phyloP scores from a whole-genome alignment of 2,113 vertebrate species.

The Todiramphus chloris region DNA sequence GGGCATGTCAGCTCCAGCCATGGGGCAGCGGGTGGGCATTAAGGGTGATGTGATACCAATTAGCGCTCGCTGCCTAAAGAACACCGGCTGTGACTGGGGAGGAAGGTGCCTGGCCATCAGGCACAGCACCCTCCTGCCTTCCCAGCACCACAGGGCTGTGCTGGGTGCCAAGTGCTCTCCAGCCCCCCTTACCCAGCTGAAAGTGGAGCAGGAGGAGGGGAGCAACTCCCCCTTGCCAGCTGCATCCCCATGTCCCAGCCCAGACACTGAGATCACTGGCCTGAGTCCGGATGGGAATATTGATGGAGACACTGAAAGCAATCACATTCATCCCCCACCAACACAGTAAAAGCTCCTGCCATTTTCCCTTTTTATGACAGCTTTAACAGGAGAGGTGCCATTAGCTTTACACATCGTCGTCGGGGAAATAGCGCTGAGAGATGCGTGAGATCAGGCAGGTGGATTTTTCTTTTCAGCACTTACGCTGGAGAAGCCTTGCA shows the following conservation, averaged over 20 bases:
- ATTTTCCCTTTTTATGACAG: neutral
- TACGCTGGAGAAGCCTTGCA: neutral
- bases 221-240: neutral
- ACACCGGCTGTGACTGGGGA: accelerated
- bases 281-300: neutral
- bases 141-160: accelerated
- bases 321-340: neutral
- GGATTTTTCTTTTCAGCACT: conserved; percentile 66
- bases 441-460: conserved; percentile 26
- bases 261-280: neutral
- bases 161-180: neutral
- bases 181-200: neutral
- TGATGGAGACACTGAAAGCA: neutral
- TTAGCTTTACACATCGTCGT: neutral
- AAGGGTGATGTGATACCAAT: neutral
- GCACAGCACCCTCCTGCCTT: neutral
- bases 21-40: neutral
- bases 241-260: neutral
- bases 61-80: neutral
- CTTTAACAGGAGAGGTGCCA: neutral
- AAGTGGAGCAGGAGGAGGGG: neutral
- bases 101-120: neutral
- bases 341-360: neutral
- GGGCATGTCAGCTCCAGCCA: neutral
- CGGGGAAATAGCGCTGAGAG: neutral